Conservation (phyloP, 2,113 vertebrate species). For the Cochlearius cochlearius region DNA sequence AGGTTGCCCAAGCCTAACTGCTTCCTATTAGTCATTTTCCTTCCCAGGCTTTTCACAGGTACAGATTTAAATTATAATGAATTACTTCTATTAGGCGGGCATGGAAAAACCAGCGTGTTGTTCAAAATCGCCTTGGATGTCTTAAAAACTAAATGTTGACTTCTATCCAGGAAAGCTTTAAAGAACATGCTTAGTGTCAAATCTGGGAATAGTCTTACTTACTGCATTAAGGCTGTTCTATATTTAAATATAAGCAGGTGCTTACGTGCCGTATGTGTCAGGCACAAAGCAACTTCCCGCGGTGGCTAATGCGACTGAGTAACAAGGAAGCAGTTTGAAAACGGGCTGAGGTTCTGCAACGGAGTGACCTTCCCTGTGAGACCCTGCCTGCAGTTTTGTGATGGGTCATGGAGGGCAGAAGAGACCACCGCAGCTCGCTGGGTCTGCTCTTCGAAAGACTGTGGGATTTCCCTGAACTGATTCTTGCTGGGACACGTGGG, state of each 20-base stretch:
- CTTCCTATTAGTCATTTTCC: not conserved
- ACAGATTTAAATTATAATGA: not conserved
- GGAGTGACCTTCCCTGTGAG: not conserved
- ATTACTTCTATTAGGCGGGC: not conserved
- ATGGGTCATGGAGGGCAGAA: not conserved
- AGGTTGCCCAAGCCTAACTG: rapidly evolving
- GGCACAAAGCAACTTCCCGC: not conserved
- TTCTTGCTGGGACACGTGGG: not conserved
- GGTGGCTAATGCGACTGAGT: not conserved
- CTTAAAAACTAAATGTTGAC: conserved; percentile 29
- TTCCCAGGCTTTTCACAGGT: not conserved
- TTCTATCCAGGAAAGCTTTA: conserved; percentile 28
- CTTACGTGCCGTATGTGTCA: conserved; percentile 33
- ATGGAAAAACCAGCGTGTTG: not conserved
- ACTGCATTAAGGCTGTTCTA: conserved; percentile 56
- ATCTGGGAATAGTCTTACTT: conserved; percentile 47
- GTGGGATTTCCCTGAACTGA: not conserved
- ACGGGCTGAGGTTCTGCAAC: not conserved
- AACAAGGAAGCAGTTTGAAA: not conserved
- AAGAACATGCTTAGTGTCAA: conserved; percentile 53
- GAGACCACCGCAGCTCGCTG: not conserved
- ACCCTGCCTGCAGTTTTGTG: not conserved
- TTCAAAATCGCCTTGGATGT: not conserved
- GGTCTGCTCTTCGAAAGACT: not conserved
- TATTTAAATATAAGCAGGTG: conserved; percentile 65